phyloP scores from a whole-genome alignment of 1,140 invertebrate genomes.

The Drosophila truncata region DNA sequence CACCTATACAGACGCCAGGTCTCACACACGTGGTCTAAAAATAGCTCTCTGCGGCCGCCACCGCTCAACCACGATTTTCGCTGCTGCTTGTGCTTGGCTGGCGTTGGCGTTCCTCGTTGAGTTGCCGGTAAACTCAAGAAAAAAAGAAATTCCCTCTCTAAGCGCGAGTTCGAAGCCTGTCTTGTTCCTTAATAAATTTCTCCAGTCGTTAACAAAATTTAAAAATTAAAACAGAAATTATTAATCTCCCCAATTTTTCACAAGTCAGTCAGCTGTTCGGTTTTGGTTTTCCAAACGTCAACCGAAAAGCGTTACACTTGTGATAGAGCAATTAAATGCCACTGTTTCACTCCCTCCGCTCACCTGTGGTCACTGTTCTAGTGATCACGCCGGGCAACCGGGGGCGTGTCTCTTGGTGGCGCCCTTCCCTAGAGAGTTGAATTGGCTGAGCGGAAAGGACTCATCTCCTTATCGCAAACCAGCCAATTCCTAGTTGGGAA shows the following conservation, averaged over 20 bases:
- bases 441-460: slow-evolving; percentile 31
- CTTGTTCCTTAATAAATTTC: not conserved
- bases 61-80: slow-evolving; percentile 39
- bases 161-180: slow-evolving; percentile 38
- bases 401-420: slow-evolving; percentile 58
- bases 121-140: slow-evolving; percentile 18
- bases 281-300: slow-evolving; percentile 54
- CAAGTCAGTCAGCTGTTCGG: slow-evolving; percentile 82
- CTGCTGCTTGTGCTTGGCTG: slow-evolving; percentile 17
- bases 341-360: slow-evolving; percentile 62
- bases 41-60: slow-evolving; percentile 41
- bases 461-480: slow-evolving; percentile 5
- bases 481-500: slow-evolving; percentile 79
- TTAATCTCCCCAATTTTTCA: slow-evolving; percentile 41
- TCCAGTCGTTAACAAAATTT: no score
- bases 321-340: slow-evolving; percentile 77
- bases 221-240: not conserved
- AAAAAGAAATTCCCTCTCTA: slow-evolving; percentile 2
- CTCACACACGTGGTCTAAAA: slow-evolving; percentile 45
- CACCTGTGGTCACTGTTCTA: slow-evolving; percentile 80
- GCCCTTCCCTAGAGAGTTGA: slow-evolving; percentile 84
- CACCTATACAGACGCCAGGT: slow-evolving; percentile 1
- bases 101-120: slow-evolving; percentile 56
- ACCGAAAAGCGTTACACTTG: slow-evolving; percentile 84
- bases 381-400: slow-evolving; percentile 63